A percentile compares a stretch with the other conserved stretches of the same genome.
Evolutionary conservation across 2,797 vertebrate species (phyloP).

Genomic region (Scleropages formosus): DNA sequence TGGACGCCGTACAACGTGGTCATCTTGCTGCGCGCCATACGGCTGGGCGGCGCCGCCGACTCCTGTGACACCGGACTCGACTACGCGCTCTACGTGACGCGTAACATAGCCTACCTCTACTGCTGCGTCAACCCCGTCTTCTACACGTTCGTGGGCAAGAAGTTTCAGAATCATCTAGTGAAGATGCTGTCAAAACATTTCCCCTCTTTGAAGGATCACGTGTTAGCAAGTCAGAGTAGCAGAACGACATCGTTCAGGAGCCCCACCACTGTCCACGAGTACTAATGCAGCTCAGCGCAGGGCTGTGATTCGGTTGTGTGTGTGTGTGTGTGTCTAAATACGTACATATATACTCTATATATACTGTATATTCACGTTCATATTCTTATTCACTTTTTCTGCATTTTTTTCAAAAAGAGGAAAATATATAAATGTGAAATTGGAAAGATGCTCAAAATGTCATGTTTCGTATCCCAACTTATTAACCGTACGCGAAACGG

Average conservation of each 20-base stretch:
- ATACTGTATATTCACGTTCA: no score
- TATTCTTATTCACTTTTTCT: no score
- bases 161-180: constrained; percentile 70
- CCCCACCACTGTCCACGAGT: constrained; percentile 56
- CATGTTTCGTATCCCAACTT: no score
- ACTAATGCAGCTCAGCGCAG: constrained; percentile 25
- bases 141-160: constrained; percentile 76
- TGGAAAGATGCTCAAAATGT: no score
- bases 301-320: not conserved
- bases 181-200: constrained; percentile 55
- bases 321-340: no score
- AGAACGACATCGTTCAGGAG: constrained; percentile 59
- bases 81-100: constrained; percentile 62
- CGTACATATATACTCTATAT: no score
- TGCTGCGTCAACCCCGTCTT: constrained; percentile 75
- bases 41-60: not conserved
- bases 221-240: constrained; percentile 57
- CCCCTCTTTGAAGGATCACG: constrained; percentile 58
- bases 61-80: constrained; percentile 42
- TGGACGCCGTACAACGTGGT: constrained; percentile 76
- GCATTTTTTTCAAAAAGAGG: no score
- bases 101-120: constrained; percentile 72
- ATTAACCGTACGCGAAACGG: no score
- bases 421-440: no score
- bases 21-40: constrained; percentile 57